Conservation (phyloP, 2,888 invertebrate genomes). For the Herminia tarsipennalis region DNA sequence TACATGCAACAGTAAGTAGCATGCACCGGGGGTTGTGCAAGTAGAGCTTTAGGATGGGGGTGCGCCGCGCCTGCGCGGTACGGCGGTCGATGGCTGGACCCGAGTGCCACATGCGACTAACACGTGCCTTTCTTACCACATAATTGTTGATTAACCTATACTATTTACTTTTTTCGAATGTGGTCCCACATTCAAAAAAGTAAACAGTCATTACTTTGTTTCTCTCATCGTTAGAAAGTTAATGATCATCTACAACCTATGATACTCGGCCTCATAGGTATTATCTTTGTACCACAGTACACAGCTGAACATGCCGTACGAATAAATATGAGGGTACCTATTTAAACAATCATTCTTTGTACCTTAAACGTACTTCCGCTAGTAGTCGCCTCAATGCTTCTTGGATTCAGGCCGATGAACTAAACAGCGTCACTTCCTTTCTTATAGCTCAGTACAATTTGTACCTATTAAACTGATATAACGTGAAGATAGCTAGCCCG, state of each 20-base stretch:
- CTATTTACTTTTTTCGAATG: no score
- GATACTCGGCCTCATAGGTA: background rate
- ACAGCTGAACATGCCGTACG: constrained; percentile 11
- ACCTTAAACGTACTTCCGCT: constrained; percentile 65
- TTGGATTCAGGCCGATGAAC: constrained; percentile 76
- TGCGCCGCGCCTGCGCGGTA: constrained; percentile 71
- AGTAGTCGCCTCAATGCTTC: constrained; percentile 59
- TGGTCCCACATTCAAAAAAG: background rate
- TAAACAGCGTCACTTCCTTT: constrained; percentile 73
- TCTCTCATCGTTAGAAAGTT: background rate
- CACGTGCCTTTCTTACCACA: constrained; percentile 63
- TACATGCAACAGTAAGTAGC: constrained; percentile 38
- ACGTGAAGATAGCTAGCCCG: constrained; percentile 8
- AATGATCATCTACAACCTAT: background rate
- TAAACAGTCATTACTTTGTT: no score
- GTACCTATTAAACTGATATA: constrained; percentile 13
- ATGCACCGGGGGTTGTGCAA: constrained; percentile 63
- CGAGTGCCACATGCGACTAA: constrained; percentile 64
- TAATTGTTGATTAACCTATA: constrained; percentile 27
- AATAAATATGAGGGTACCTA: constrained; percentile 34
- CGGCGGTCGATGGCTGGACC: constrained; percentile 67
- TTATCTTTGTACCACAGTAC: constrained; percentile 9
- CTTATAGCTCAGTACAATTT: constrained; percentile 41
- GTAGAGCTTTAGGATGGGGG: constrained; percentile 55
- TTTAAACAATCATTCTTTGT: constrained; percentile 39